Conservation (phyloP, 2,888 invertebrate species). For the Sinodicranocentrus sp. region DNA sequence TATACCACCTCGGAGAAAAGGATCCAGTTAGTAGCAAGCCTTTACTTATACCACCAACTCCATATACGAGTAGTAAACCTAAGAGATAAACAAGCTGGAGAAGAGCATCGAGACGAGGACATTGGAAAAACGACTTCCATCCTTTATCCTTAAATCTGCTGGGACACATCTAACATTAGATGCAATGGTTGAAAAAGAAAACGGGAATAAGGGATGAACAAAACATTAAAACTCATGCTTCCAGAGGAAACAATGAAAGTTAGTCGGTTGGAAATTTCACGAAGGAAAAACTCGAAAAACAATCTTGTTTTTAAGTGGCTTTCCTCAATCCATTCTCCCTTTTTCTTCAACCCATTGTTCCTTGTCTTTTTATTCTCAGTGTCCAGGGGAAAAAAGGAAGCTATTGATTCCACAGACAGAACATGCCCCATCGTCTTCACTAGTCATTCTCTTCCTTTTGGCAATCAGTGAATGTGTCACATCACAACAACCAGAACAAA, state of each 20-base stretch:
- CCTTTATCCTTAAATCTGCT: conserved; percentile 63
- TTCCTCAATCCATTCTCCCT: conserved; percentile 47
- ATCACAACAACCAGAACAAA: conserved; percentile 56
- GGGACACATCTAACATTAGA: conserved; percentile 59
- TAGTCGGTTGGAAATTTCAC: conserved; percentile 61
- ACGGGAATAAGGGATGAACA: conserved; percentile 35
- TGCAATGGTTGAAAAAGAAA: conserved; percentile 35
- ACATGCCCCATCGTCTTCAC: conserved; percentile 36
- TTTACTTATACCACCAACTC: too few species aligned
- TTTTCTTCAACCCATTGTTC: conserved; percentile 25
- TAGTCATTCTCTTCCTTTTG: conserved; percentile 30
- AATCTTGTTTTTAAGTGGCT: conserved; percentile 60
- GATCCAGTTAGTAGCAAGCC: too few species aligned
- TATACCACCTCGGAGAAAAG: background rate
- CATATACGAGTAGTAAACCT: too few species aligned
- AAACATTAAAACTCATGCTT: conserved; percentile 60
- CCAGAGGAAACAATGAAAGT: conserved; percentile 59
- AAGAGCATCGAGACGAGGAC: conserved; percentile 6
- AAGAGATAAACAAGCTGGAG: background rate
- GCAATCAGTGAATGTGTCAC: conserved; percentile 64
- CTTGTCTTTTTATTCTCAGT: background rate
- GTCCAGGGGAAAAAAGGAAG: conserved; percentile 39
- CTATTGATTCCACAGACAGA: conserved; percentile 23
- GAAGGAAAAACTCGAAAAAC: conserved; percentile 27
- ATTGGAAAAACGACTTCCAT: conserved; percentile 58